Base-by-base conservation (phyloP, 2,797 vertebrate species). In the Myotis daubentonii region DNA sequence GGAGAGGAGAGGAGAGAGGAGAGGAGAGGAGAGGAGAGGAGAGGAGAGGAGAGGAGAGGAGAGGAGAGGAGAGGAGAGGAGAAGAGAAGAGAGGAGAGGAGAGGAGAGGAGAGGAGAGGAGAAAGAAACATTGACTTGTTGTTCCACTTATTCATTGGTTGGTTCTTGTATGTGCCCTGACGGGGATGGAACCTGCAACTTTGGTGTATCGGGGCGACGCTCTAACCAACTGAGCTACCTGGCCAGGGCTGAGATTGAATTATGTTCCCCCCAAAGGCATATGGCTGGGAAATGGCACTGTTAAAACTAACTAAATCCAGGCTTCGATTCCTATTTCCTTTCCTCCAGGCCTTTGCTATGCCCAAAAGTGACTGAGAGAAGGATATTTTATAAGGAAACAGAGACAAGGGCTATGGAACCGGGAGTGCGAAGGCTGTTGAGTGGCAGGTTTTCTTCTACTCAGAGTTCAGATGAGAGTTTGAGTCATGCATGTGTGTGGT, bases 241-340 rank as follows among this genome's bases (percentile, higher is more conserved):
- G 1, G n/a, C 16, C 16, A 66, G 65, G 17, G n/a, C 65, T 33
- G 30, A n/a, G 76, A 38, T 5, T 49, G 79, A 85, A 10, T 83
- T 25, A 44, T 85, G 65, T 68, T 38, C 25, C 19, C 49, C 74
- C 20, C 11, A 41, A 74, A 90, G 57, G 65, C 28, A 38, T 44
- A 10, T n/a, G 71, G 22, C 33, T 86, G 57, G 41, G 25, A 60
- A 95, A 68, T 41, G 62, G 33, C 22, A 36, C 10, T 53, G 30
- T 33, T 53, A 74, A 93, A 74, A 81, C 5, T 23, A 36, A 93
- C 5, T 25, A 38, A 93, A 91, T 76, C 62, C 47, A 60, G 47
- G 25, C 82, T 89, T 91, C 8, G 44, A 30, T n/a, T 88, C 36
- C 55, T 72, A 6, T 85, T 76, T 95, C 66, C 41, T 79, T 90